Evolutionary conservation across 2,888 invertebrate species (phyloP).

Genomic region (Uropetala carovei): DNA sequence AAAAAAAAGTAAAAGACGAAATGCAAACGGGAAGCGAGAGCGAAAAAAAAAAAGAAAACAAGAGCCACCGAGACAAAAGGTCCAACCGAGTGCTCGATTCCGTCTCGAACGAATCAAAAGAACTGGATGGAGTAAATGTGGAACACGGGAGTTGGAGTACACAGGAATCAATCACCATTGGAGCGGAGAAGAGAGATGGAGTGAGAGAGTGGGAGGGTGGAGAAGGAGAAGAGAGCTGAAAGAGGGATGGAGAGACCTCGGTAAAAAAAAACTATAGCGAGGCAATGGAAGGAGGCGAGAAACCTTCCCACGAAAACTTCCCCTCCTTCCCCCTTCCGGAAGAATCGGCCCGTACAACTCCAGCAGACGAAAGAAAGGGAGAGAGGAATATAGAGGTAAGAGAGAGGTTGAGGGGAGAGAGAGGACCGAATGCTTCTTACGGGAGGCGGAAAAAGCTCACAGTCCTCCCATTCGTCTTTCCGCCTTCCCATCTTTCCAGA

Average conservation of each 20-base stretch:
- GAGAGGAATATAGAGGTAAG: no score
- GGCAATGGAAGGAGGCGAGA: neutral
- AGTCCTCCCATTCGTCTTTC: conserved; percentile 45
- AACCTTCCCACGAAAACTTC: neutral
- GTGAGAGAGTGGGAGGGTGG: no score
- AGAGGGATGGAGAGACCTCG: neutral
- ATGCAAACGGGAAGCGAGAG: neutral
- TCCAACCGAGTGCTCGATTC: conserved; percentile 14
- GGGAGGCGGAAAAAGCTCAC: conserved; percentile 48
- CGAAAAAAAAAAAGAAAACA: neutral
- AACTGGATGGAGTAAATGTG: conserved; percentile 12
- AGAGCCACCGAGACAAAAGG: neutral
- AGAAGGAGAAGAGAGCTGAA: neutral
- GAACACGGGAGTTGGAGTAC: neutral
- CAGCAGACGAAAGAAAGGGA: neutral
- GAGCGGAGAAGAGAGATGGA: neutral
- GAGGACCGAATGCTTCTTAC: conserved; percentile 42
- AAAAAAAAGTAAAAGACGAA: neutral
- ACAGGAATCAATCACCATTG: conserved; percentile 57
- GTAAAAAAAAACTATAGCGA: neutral
- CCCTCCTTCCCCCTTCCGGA: neutral
- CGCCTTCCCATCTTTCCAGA: neutral
- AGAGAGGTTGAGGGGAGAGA: neutral
- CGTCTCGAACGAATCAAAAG: conserved; percentile 54
- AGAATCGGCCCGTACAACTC: neutral